Base-by-base conservation (phyloP, 2,797 vertebrate genomes). In the Gorsachius magnificus region DNA sequence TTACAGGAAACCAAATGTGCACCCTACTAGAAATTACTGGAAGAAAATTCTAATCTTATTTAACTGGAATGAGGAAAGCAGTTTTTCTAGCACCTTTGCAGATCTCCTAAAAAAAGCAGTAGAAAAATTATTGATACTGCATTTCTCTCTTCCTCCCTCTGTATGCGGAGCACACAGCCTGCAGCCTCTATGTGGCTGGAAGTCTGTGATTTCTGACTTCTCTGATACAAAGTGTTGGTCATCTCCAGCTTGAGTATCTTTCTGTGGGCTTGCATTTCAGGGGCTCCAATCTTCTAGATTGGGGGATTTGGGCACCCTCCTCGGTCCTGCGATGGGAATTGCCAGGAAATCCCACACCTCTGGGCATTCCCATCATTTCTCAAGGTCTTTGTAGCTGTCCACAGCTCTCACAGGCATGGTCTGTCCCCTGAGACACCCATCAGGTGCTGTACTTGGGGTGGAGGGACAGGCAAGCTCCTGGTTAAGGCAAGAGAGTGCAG, bases 1-100 rank as follows among this genome's bases (percentile, higher is more conserved):
- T 94, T 92, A 84, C 85, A 83, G 90, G 91, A 96, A 97, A 82
- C 63, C 41, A 84, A 84, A 77, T 16, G 21, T 74, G 48, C 19
- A 43, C 21, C 28, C 74, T 70, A 38, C 43, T 71, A 68, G 94
- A 87, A 89, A 80, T 90, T 96, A 88, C 93, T 84, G 94, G 93
- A 96, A 96, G 71, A 82, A 90, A 92, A 83, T 35, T 8, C 61
- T 89, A 16, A 58, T 88, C 60, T 57, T 65, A 12, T 48, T 94
- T 94, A 90, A 90, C 74, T 70, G 93, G 77, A 96, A 87, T 21
- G n/a, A 72, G 56, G 29, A 77, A 84, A 88, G 77, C 51, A 85
- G 60, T 66, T 95, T 93, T 87, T 81, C 54, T 83, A 80, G 64
- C 25, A 65, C 29, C 53, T 60, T 38, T 93, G 74, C 66, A 89